phyloP scores from a whole-genome alignment of 2,797 vertebrate species.

The Neosilurus mollespiculum region DNA sequence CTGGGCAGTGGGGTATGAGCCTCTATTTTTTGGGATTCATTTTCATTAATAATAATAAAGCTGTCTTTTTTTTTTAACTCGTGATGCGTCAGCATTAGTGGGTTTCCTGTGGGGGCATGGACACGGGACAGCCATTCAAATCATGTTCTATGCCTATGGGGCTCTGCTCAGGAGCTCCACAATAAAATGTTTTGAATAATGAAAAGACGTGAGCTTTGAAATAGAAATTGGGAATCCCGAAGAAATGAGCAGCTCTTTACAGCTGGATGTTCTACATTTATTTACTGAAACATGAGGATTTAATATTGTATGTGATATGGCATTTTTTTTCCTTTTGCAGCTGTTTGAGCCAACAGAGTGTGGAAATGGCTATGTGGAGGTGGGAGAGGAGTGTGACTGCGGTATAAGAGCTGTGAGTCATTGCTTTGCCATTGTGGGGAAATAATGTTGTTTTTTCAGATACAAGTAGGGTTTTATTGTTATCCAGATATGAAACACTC shows the following conservation, averaged over 20 bases:
- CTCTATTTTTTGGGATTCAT: no score
- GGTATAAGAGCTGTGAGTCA: constrained; percentile 84
- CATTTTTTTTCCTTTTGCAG: constrained; percentile 52
- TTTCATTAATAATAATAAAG: no score
- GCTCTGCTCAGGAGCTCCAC: no score
- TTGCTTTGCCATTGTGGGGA: not conserved
- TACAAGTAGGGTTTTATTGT: not conserved
- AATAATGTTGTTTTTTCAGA: not conserved
- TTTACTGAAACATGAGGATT: not conserved
- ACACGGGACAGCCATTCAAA: no score
- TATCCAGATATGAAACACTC: not conserved
- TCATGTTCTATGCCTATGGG: no score
- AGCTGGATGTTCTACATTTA: not conserved
- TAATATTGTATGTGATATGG: not conserved
- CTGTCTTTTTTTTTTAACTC: no score
- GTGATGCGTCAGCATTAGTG: no score
- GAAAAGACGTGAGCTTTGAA: no score
- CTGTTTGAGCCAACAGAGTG: constrained; percentile 90
- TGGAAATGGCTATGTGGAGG: constrained; percentile 94
- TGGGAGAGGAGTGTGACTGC: constrained; percentile 96
- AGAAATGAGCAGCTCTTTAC: not conserved
- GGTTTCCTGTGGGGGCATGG: no score
- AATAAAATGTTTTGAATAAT: no score
- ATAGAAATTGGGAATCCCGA: not conserved
- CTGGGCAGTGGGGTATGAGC: no score